These are phyloP conservation scores for Agrypnia vestita DNA, from an alignment of 1,140 invertebrate genomes.

Conservation along the genomic window DNA sequence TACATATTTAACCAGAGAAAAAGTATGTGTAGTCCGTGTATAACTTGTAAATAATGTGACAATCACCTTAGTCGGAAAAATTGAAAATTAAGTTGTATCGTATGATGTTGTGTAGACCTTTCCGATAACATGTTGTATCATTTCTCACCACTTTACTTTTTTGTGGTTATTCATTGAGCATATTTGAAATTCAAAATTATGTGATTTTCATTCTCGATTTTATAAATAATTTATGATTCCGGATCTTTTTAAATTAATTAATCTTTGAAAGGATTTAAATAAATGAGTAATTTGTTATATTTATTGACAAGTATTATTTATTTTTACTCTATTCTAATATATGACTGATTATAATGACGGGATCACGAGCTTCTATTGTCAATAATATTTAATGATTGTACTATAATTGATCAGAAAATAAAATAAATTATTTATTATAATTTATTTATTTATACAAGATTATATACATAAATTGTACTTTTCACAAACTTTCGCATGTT, in stretches of 20 bases:
- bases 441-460: conserved; percentile 30
- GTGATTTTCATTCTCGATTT: too few species aligned
- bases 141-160: too few species aligned
- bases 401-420: conserved; percentile 10
- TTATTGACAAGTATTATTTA: conserved; percentile 19
- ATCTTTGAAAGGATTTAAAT: not conserved
- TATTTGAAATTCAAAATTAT: too few species aligned
- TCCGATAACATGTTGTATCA: too few species aligned
- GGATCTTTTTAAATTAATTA: too few species aligned
- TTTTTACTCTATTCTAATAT: not conserved
- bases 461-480: not conserved
- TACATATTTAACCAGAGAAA: too few species aligned
- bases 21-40: not conserved
- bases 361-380: conserved; percentile 40
- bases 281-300: not conserved
- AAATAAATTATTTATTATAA: conserved; percentile 12
- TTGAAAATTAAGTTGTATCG: not conserved
- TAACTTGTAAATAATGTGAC: conserved; percentile 9
- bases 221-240: too few species aligned
- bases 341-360: conserved; percentile 34
- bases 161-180: too few species aligned
- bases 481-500: conserved; percentile 37
- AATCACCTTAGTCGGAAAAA: conserved; percentile 25
- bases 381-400: conserved; percentile 20
- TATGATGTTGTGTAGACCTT: not conserved